Conservation (phyloP, 2,797 vertebrate species). For the Basileuterus tristriatus region DNA sequence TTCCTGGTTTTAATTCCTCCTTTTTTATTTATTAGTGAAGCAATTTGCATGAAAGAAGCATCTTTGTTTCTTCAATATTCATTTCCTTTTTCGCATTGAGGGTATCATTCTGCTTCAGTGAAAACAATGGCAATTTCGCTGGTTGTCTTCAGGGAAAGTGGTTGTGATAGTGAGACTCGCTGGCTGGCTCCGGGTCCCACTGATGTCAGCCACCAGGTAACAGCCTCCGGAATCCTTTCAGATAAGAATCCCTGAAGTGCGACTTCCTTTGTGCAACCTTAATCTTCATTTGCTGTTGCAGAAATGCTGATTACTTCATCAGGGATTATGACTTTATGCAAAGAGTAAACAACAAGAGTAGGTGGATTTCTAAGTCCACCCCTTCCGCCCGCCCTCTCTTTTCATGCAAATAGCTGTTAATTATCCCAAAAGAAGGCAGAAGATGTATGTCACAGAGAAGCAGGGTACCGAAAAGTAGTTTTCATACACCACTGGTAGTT, state of each 20-base stretch:
- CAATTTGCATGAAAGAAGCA: conserved; percentile 65
- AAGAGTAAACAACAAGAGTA: conserved; percentile 32
- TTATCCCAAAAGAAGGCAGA: background rate
- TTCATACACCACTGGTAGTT: background rate
- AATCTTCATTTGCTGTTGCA: background rate
- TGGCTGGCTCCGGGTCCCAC: background rate
- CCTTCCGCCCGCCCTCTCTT: background rate
- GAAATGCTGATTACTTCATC: conserved; percentile 19
- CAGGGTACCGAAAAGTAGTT: background rate
- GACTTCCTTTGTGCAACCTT: background rate
- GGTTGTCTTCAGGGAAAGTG: background rate
- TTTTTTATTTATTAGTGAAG: conserved; percentile 56
- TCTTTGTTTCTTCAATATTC: conserved; percentile 62
- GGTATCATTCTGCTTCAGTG: conserved; percentile 15
- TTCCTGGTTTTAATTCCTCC: conserved; percentile 61
- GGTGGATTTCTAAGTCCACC: conserved; percentile 10
- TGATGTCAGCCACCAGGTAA: background rate
- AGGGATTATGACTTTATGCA: conserved; percentile 52
- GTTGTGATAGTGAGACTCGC: background rate
- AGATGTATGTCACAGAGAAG: background rate
- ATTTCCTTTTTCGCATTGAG: conserved; percentile 38
- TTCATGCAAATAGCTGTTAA: conserved; percentile 38
- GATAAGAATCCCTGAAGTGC: conserved; percentile 21
- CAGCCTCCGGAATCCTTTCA: background rate
- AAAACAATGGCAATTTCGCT: conserved; percentile 44